Evolutionary conservation across 2,113 vertebrate genomes (phyloP), one percentile per base, ranked within the genome.

Genomic region (Manacus vitellinus): DNA sequence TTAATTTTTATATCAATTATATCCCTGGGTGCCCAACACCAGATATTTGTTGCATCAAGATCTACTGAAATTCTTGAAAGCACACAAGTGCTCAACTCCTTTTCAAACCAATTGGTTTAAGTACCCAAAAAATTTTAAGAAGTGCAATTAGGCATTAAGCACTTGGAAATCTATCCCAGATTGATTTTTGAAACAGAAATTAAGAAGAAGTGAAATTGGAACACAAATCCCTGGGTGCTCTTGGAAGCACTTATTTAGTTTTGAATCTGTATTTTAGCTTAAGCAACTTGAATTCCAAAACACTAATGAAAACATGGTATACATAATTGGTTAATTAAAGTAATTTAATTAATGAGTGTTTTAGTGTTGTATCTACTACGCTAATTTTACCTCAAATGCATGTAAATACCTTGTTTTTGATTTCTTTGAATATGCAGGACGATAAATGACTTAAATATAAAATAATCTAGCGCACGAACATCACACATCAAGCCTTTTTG

Each of bases 311-410:
- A 95, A 55, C 54, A 55, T 24, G 22, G 39, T 86, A 90, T 37
- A 85, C 2, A 9, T 77, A 92, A 93, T 62, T 49, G 33, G 43
- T 72, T 80, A 86, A 93, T 94, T 95, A 88, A 93, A 92, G 46
- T 55, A 67, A 90, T 95, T 94, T 72, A 44, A 93, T 93, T 96
- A 95, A 92, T 77, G 19, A 88, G n/a, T 84, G 68, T 81, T 96
- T 92, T 67, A 90, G 37, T 96, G 88, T 88, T 62, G 11, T 28
- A 88, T 81, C 75, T 88, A n/a, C 39, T 59, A 25, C 44, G 46
- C 23, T 92, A 35, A 85, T 94, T 94, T 88, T 83, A 62, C 59
- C 43, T 93, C 55, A 92, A 84, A 86, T 49, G 54, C 56, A 81
- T 46, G 14, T 33, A 96, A 94, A 84, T 88, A 90, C 13, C 14